Percentiles rank a stretch among this genome's conserved stretches.
Conservation (phyloP, 1,140 invertebrate genomes). For the Chionoecetes opilio region DNA sequence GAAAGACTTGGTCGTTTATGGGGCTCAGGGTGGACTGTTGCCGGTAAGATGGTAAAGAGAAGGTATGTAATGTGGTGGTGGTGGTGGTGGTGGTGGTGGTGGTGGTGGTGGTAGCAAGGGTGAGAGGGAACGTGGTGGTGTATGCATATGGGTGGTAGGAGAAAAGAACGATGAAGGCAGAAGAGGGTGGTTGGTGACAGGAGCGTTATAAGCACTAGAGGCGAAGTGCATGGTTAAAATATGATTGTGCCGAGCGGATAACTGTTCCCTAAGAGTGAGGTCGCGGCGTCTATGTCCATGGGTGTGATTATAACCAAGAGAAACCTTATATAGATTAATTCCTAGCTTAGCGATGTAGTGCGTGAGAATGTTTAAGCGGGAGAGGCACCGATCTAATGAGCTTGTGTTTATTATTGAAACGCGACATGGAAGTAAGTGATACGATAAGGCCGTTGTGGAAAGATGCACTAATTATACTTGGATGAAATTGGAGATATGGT, state of each 20-base stretch:
- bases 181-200: background rate
- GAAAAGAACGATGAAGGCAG: background rate
- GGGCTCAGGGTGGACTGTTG: background rate
- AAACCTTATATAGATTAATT: background rate
- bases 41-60: background rate
- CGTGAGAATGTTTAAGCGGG: background rate
- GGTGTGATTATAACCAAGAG: background rate
- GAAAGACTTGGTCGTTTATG: slow-evolving; percentile 5
- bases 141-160: background rate
- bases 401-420: background rate
- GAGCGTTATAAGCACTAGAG: background rate
- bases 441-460: background rate
- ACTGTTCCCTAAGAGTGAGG: background rate
- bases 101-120: background rate
- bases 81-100: background rate
- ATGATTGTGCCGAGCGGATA: background rate
- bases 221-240: background rate
- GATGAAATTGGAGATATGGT: background rate
- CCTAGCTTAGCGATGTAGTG: background rate
- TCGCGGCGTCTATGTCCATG: background rate
- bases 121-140: background rate
- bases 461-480: background rate
- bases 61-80: background rate
- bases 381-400: background rate
- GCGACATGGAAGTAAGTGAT: background rate